Base-by-base conservation (phyloP, 2,888 invertebrate species). In the Leptopilina drosophilae region DNA sequence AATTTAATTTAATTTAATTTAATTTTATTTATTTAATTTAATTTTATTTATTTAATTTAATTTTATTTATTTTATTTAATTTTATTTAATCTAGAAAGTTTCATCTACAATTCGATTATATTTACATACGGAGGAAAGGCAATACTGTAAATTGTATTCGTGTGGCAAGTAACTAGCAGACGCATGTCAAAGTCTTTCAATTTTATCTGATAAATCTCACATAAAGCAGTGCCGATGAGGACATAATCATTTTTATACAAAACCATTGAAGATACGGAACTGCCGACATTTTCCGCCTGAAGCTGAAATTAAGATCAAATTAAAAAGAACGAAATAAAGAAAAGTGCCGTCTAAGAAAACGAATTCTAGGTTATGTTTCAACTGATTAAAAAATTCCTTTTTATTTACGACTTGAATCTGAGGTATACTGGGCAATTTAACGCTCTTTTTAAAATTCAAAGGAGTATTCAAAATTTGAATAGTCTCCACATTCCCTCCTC, bases 81-180 rank as follows among this genome's bases (percentile, higher is more conserved):
- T n/a, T n/a, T n/a, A n/a, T 20, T 20, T 20, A 20, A 20, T 20
- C 1, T 20, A 20, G 20, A 20, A 20, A 20, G 20, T 20, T 20
- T 20, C 20, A 20, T 20, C 33, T 79, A 15, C 67, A 77, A 9
- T 73, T 33, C 3, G 3, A 64, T 56, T 8, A 26, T 42, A 56
- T n/a, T 5, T 49, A 90, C 94, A 94, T 92, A 96, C 97, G 94
- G 93, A 3, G 98, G 98, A 92, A 98, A 98, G 0, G 95, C 94
- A 64, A 98, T 92, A 87, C 96, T 95, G 87, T 96, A 96, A 84
- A 98, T 95, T 0, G 95, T 93, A 56, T 95, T 94, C 2, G 95
- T 95, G 88, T 98, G 98, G 87, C 97, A 97, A 0, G 98, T 98
- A 81, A 96, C 94, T 1, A 96, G 92, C 33, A 98, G 93, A 73